Evolutionary conservation across 2,113 vertebrate species (phyloP).

Genomic region (Sakesphorus luctuosus): DNA sequence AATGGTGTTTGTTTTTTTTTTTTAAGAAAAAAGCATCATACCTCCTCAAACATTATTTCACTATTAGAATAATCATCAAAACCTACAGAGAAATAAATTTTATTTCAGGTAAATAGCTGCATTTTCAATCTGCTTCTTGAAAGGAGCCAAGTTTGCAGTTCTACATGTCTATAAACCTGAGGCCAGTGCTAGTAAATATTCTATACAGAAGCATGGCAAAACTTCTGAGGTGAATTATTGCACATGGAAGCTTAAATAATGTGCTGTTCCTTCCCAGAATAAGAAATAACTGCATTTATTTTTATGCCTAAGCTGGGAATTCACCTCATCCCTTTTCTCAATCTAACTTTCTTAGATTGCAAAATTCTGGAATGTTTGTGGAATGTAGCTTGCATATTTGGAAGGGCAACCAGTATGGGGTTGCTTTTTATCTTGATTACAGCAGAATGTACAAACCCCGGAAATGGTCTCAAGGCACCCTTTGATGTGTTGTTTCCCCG

Average conservation of each 20-base stretch:
- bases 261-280: neutral
- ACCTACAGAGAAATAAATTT: neutral
- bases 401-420: neutral
- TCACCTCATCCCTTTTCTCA: neutral
- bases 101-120: neutral
- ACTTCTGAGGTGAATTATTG: neutral
- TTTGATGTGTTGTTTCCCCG: neutral
- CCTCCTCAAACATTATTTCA: neutral
- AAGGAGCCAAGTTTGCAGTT: neutral
- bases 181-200: neutral
- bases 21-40: neutral
- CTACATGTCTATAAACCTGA: fast-evolving
- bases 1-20: too few species aligned
- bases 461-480: fast-evolving
- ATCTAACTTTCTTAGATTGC: neutral
- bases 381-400: neutral
- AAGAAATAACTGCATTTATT: neutral
- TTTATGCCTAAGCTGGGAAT: neutral
- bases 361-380: neutral
- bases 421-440: neutral
- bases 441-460: neutral
- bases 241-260: neutral
- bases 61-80: neutral
- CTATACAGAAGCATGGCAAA: neutral
- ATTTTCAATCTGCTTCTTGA: neutral